A percentile compares a stretch with the other conserved stretches of the same genome.
Evolutionary conservation across 2,113 vertebrate genomes (phyloP).

Genomic region (Hirundichthys speculiger): DNA sequence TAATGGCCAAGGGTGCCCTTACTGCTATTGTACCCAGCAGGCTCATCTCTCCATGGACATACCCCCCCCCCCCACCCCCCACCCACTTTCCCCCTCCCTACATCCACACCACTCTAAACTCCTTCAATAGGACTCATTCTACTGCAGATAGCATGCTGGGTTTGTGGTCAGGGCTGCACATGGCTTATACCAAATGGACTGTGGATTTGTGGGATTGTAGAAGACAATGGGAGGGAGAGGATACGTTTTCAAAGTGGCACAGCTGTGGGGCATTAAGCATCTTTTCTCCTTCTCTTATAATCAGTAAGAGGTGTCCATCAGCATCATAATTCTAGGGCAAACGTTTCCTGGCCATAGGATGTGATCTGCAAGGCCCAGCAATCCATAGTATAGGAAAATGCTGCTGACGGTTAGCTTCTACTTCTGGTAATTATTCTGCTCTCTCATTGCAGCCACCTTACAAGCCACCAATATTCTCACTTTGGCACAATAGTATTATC

Average conservation of each 20-base stretch:
- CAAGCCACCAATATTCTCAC: too few relatives aligned
- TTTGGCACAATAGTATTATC: too few relatives aligned
- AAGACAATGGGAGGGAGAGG: conserved; percentile 32
- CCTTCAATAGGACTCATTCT: conserved; percentile 58
- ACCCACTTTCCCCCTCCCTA: conserved; percentile 2
- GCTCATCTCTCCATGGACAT: conserved; percentile 33
- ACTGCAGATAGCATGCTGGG: conserved; percentile 57
- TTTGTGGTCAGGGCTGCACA: conserved; percentile 34
- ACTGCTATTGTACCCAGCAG: conserved; percentile 68
- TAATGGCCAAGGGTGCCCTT: conserved; percentile 80
- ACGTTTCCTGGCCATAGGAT: conserved; percentile 39
- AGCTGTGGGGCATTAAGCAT: conserved; percentile 27
- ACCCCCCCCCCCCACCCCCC: conserved; percentile 41
- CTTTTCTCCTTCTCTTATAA: too few relatives aligned
- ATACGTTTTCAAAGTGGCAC: conserved; percentile 33
- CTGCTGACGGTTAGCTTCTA: conserved; percentile 1
- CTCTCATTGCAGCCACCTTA: too few relatives aligned
- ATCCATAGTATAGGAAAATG: conserved; percentile 7
- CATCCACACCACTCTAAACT: conserved; percentile 52
- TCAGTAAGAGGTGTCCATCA: conserved; percentile 41
- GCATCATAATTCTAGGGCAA: conserved; percentile 39
- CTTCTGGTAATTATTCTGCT: too few relatives aligned
- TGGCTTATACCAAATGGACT: conserved; percentile 33
- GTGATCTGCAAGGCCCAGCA: background rate
- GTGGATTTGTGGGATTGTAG: conserved; percentile 13